Percentiles rank a stretch among this genome's conserved stretches.
Conservation (phyloP, 2,113 vertebrate species). For the Phoxinus phoxinus region DNA sequence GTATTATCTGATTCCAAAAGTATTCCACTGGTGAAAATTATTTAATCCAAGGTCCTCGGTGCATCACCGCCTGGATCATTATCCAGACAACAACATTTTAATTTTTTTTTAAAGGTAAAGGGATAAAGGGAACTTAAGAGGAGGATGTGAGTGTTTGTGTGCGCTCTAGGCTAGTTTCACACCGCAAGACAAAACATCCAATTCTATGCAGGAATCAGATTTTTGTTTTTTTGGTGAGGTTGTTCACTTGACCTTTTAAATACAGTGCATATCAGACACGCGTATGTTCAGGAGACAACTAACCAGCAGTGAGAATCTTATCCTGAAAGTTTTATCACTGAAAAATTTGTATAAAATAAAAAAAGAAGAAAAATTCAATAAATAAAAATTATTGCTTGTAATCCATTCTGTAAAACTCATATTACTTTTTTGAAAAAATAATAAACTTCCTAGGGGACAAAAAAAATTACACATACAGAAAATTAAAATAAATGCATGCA, state of each 20-base stretch:
- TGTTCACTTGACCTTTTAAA: not conserved
- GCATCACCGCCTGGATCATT: constrained; percentile 38
- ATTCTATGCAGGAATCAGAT: not conserved
- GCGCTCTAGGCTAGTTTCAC: not conserved
- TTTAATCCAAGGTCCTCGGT: constrained; percentile 57
- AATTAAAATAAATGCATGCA: not conserved
- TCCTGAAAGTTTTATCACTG: not conserved
- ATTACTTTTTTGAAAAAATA: not conserved
- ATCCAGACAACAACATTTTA: constrained; percentile 27
- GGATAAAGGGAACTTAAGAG: not conserved
- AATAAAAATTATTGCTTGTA: not conserved
- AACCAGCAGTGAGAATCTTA: not conserved
- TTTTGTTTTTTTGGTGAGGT: not conserved
- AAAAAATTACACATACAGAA: not conserved
- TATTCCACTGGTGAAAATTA: constrained; percentile 63
- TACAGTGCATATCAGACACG: not conserved
- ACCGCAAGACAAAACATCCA: not conserved
- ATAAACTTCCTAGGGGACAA: not conserved
- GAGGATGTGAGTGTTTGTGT: not conserved
- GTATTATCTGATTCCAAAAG: constrained; percentile 66
- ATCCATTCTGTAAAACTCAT: too few species aligned
- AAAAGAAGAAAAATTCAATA: not conserved
- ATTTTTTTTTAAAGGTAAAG: not conserved
- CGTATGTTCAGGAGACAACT: not conserved
- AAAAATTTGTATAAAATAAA: not conserved